Evolutionary conservation across 2,797 vertebrate species (phyloP).

Genomic region (Carcharodon carcharias): DNA sequence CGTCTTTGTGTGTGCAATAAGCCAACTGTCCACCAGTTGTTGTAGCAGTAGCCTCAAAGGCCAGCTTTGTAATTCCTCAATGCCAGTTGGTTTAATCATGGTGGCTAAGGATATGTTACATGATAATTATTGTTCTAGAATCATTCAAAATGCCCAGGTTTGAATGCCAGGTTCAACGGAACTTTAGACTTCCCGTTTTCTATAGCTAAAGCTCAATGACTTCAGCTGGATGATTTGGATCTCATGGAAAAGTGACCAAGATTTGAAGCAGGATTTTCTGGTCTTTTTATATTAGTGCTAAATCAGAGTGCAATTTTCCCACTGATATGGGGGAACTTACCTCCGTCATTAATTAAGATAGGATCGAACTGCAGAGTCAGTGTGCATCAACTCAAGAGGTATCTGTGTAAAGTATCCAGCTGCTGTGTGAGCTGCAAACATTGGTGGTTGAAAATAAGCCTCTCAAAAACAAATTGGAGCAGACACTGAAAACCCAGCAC

Average conservation of each 20-base stretch:
- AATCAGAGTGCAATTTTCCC: too few relatives aligned
- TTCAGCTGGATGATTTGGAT: background rate
- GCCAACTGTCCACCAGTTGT: slow-evolving; percentile 10
- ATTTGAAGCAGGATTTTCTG: background rate
- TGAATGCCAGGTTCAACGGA: background rate
- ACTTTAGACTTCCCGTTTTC: background rate
- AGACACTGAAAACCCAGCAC: too few relatives aligned
- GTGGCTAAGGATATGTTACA: background rate
- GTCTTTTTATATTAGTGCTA: too few relatives aligned
- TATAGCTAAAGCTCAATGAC: background rate
- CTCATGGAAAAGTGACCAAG: background rate
- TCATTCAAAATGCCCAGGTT: background rate
- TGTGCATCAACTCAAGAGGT: too few relatives aligned
- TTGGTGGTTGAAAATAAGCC: too few relatives aligned
- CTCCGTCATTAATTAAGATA: too few relatives aligned
- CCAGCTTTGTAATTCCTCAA: background rate
- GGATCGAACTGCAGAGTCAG: too few relatives aligned
- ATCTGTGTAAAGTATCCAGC: too few relatives aligned
- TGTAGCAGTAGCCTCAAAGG: background rate
- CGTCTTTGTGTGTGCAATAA: background rate
- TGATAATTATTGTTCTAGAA: background rate
- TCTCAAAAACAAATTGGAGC: too few relatives aligned
- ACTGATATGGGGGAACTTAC: too few relatives aligned
- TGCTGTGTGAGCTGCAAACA: too few relatives aligned
- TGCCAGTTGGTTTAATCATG: background rate